Conservation (phyloP, 2,797 vertebrate genomes). For the Aplochiton taeniatus region DNA sequence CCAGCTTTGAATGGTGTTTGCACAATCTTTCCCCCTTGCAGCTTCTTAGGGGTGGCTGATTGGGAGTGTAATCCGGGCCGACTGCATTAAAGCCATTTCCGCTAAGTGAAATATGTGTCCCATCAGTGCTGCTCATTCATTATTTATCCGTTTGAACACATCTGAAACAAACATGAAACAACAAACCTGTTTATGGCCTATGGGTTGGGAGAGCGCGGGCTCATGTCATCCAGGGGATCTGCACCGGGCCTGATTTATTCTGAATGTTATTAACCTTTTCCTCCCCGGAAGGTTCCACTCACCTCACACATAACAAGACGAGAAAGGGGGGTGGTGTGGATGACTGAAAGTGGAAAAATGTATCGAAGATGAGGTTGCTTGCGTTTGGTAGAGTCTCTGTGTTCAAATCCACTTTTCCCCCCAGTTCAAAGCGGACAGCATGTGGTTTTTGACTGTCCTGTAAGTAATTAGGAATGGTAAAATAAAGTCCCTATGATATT, state of each 20-base stretch:
- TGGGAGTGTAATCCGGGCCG: conserved; percentile 65
- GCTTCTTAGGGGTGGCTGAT: conserved; percentile 51
- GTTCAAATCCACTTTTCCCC: conserved; percentile 46
- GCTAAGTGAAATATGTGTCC: conserved; percentile 76
- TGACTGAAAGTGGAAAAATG: conserved; percentile 28
- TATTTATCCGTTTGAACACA: conserved; percentile 78
- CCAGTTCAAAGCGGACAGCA: conserved; percentile 71
- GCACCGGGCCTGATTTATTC: conserved; percentile 65
- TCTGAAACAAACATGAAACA: conserved; percentile 70
- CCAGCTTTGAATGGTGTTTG: conserved; percentile 58
- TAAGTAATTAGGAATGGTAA: conserved; percentile 78
- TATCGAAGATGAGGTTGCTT: conserved; percentile 57
- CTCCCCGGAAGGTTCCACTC: conserved; percentile 58
- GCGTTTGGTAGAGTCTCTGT: conserved; percentile 46
- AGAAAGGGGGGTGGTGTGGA: conserved; percentile 5
- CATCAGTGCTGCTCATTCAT: conserved; percentile 74
- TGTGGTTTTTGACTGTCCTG: conserved; percentile 72
- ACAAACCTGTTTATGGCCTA: conserved; percentile 68
- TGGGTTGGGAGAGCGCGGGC: conserved; percentile 58
- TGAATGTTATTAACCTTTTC: conserved; percentile 73
- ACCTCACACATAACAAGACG: conserved; percentile 39
- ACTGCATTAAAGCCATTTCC: conserved; percentile 74
- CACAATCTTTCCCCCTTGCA: conserved; percentile 48
- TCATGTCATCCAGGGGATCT: conserved; percentile 73
- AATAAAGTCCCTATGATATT: conserved; percentile 75